Conservation (phyloP, 2,113 vertebrate genomes). For the Menidia beryllina region DNA sequence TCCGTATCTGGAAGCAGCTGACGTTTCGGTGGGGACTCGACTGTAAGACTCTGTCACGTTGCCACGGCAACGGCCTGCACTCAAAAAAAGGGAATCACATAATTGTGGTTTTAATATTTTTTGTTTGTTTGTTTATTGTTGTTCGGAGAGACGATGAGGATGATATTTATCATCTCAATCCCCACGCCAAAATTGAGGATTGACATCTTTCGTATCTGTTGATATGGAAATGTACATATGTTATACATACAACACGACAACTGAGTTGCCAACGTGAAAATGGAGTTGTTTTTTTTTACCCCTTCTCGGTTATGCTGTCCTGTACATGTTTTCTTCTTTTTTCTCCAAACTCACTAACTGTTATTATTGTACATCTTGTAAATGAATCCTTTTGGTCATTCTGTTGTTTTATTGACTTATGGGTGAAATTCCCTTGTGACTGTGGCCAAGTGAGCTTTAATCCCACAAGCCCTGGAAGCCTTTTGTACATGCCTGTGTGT, state of each 20-base stretch:
- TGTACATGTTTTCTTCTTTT: no score
- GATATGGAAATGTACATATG: constrained; percentile 65
- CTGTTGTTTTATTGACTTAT: constrained; percentile 9
- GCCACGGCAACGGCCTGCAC: constrained; percentile 19
- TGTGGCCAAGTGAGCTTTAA: constrained; percentile 66
- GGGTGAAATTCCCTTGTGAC: constrained; percentile 24
- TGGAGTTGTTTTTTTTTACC: neutral
- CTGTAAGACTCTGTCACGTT: no score
- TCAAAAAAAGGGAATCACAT: constrained; percentile 61
- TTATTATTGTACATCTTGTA: constrained; percentile 54
- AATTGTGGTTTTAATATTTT: neutral
- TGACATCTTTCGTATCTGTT: constrained; percentile 55
- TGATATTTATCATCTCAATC: constrained; percentile 38
- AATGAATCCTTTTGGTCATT: constrained; percentile 20
- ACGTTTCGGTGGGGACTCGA: no score
- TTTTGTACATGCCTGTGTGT: constrained; percentile 65
- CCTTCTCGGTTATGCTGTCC: constrained; percentile 5
- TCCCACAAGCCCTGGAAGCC: constrained; percentile 29
- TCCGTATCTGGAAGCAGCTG: no score
- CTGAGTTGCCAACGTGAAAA: constrained; percentile 47
- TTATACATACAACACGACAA: constrained; percentile 54
- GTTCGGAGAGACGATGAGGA: constrained; percentile 22
- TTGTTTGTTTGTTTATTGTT: constrained; percentile 12
- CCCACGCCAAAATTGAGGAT: constrained; percentile 12
- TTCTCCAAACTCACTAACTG: neutral